Evolutionary conservation across 2,113 vertebrate genomes (phyloP), one percentile per base, ranked within the genome.

Genomic region (Rana temporaria): DNA sequence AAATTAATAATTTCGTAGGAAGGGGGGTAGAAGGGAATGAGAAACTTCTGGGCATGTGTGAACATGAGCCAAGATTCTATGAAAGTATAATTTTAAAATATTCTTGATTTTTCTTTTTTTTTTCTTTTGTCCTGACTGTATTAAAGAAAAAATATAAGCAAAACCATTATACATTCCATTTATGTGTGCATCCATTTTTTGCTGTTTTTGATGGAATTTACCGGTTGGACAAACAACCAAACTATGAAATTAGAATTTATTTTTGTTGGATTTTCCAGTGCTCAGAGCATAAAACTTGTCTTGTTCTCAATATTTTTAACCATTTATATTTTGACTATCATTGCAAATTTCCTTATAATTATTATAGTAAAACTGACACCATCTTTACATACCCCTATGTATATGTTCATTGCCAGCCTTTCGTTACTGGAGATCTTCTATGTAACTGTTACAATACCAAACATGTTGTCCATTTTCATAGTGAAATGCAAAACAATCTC

Each of bases 391-490:
- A 71, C n/a, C 6, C 68, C 68, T 24, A 71, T 71, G 68, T 71
- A 71, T 22, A 53, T 70, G 12, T 70, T 70, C 11, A 48, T 70
- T 20, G 32, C 12, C 34, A 70, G 42, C 42, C 67, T 70, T 71
- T 71, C 42, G 24, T 53, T 71, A 24, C 42, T 71, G n/a, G 68
- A 71, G 19, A 71, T 53, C 48, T 55, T n/a, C 14, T 71, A 71
- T 48, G 19, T 71, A 2, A 16, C 42, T 32, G 30, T 34, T 15
- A 71, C 68, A 71, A 69, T 34, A 22, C 68, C 68, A 1, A 71
- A 71, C n/a, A 53, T 71, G 68, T 71, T 71, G 18, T 20, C 20
- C n/a, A 71, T 52, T 53, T 53, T 24, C 53, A 15, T 55, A 71
- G 42, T n/a, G 15, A 22, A 52, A 26, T 17, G 1, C 19, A 71